These are phyloP conservation scores for Julus scanicus DNA, from an alignment of 2,888 invertebrate genomes.

Conservation along the genomic window DNA sequence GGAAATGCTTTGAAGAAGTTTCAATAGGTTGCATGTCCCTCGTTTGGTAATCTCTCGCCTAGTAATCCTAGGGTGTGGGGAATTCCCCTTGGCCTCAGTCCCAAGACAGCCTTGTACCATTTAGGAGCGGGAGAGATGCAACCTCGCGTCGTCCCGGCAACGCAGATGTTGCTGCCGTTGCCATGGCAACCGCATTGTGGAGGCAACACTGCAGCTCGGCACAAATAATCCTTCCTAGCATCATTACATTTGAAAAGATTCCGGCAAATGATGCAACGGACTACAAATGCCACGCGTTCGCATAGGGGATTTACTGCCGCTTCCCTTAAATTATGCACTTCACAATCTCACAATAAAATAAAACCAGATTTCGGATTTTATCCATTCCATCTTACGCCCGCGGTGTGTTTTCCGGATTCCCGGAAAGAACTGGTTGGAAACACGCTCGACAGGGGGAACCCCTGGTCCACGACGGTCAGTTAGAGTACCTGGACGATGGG, in stretches of 20 bases:
- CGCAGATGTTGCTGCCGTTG: conserved; percentile 19
- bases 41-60: not conserved
- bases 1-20: too few relatives aligned
- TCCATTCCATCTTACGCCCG: not conserved
- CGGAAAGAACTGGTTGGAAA: not conserved
- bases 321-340: conserved; percentile 39
- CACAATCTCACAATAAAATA: conserved; percentile 42
- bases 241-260: conserved; percentile 42
- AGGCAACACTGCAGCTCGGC: conserved; percentile 32
- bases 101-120: conserved; percentile 30
- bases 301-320: conserved; percentile 39
- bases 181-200: conserved; percentile 30
- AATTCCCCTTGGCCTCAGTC: not conserved
- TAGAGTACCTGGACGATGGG: not conserved
- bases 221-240: conserved; percentile 42
- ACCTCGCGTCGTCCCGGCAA: not conserved
- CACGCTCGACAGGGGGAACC: not conserved
- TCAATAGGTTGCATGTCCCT: not conserved
- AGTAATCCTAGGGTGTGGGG: not conserved
- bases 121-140: not conserved
- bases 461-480: not conserved
- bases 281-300: conserved; percentile 17
- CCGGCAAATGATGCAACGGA: conserved; percentile 39
- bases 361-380: conserved; percentile 30
- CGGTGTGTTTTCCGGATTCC: not conserved